Evolutionary conservation across 1,140 invertebrate species (phyloP), one percentile per base, ranked within the genome.

Genomic region (Gonioctena quinquepunctata): DNA sequence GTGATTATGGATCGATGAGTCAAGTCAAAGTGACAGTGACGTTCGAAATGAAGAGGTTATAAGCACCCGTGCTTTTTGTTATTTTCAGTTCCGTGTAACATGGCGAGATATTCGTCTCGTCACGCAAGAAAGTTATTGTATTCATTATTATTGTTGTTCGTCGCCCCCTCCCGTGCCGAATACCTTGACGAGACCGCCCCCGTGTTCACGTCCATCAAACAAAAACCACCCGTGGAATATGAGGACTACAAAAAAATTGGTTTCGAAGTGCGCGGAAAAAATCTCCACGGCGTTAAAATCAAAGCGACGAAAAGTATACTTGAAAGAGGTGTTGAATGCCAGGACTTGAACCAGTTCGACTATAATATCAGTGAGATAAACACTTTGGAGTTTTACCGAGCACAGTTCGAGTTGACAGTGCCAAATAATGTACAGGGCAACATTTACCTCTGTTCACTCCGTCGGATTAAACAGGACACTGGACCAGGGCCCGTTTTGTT

Each of bases 241-340:
- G 74, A 42, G 21, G 63, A 76, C 57, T 71, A 76, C 62, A 76
- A 71, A 50, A 74, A 73, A 67, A 64, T 80, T 19, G 19, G 65
- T 42, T 79, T 82, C 57, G 72, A 80, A 63, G 76, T 82, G 60
- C 77, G 66, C 57, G 80, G 80, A 56, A 72, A 62, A 66, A 78
- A 80, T 76, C 70, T 82, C 22, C 64, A 69, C 61, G 71, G 70
- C 56, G 73, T 80, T 69, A 71, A 73, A 26, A 75, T 82, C 71
- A 76, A 79, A 65, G 65, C 71, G 23, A 80, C 77, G 22, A 72
- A 70, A 70, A 73, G 71, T n/a, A 66, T 65, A 54, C 73, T 72
- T 25, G 65, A 72, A 60, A 75, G 69, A 65, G 75, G 77, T 69
- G 42, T 68, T 59, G 16, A 56, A 50, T 80, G 78, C 64, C 56